Percentiles rank a stretch among this genome's conserved stretches.
These are phyloP conservation scores for Argentina silus DNA, from an alignment of 2,797 vertebrate species.

Conservation along the genomic window DNA sequence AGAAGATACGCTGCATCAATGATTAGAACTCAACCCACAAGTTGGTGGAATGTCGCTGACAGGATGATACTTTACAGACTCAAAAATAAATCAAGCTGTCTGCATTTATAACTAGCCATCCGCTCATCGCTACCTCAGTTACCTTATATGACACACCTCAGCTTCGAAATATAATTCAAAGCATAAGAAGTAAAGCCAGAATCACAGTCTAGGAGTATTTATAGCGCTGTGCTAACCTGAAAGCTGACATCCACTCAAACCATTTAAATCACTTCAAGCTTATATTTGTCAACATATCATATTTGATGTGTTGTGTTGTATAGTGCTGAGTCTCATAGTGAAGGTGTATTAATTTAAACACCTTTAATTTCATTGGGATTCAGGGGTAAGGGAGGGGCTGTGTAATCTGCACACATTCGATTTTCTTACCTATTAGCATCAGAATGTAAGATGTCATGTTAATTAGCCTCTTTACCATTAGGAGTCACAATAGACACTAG, in stretches of 20 bases:
- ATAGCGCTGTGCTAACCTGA: no score
- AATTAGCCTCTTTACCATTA: not conserved
- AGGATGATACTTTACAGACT: not conserved
- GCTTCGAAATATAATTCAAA: not conserved
- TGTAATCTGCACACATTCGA: not conserved
- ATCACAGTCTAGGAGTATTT: no score
- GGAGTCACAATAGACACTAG: slow-evolving; percentile 1
- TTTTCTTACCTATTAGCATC: not conserved
- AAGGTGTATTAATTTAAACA: not conserved
- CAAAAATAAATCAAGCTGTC: not conserved
- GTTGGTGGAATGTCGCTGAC: no score
- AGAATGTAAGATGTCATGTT: not conserved
- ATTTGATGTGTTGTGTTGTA: not conserved
- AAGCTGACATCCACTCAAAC: no score
- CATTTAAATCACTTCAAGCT: no score
- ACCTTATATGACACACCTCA: not conserved
- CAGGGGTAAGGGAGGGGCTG: not conserved
- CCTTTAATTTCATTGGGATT: not conserved
- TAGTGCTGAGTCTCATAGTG: not conserved
- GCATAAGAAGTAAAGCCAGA: no score
- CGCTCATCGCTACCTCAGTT: not conserved
- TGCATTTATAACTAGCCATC: not conserved
- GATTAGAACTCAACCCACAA: no score
- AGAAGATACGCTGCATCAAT: no score
- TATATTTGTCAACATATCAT: no score